Conservation (phyloP, 2,113 vertebrate genomes). For the Leucosticte australis region DNA sequence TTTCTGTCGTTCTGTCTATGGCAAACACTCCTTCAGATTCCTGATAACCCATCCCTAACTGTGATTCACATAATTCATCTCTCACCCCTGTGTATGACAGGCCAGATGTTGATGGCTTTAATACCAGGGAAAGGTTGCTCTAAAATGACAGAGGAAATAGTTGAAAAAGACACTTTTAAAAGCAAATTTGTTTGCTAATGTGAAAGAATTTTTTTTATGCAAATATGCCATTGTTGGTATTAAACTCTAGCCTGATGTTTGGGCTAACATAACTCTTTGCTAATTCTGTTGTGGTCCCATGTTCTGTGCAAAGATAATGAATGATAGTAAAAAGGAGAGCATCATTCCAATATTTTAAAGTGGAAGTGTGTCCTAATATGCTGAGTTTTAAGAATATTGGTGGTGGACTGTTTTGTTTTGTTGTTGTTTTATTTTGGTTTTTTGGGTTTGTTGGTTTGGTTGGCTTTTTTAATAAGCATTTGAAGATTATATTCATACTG, state of each 20-base stretch:
- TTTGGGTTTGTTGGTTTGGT: background rate
- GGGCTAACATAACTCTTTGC: background rate
- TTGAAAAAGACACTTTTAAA: background rate
- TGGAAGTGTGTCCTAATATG: background rate
- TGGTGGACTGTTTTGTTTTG: background rate
- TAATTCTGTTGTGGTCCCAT: background rate
- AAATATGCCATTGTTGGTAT: rapidly evolving
- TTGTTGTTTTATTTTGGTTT: background rate
- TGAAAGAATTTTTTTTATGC: background rate
- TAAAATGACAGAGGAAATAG: background rate
- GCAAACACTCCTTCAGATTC: background rate
- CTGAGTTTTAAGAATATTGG: background rate
- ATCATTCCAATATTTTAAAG: background rate
- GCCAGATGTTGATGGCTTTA: background rate
- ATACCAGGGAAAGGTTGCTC: background rate
- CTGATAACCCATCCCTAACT: background rate
- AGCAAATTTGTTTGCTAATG: background rate
- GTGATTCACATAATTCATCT: background rate
- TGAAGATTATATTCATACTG: background rate
- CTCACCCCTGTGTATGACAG: background rate
- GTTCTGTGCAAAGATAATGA: background rate
- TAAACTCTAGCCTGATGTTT: background rate
- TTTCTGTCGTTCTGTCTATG: background rate
- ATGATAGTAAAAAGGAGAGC: background rate
- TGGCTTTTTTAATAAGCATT: background rate